Base-by-base conservation (phyloP, 2,888 invertebrate species). In the Nemoura dubitans region DNA sequence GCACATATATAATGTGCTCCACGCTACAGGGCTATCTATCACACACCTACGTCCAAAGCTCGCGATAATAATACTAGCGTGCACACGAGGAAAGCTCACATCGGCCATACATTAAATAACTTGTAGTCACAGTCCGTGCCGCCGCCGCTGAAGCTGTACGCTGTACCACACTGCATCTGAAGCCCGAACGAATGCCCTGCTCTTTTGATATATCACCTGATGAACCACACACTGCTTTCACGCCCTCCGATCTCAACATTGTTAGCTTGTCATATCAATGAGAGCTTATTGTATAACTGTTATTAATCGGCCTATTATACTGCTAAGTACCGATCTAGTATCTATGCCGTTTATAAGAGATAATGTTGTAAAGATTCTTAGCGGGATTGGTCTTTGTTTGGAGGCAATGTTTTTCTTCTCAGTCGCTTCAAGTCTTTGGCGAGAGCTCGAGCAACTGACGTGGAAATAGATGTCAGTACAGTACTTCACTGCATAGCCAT, bases 251-350 rank as follows among this genome's bases (percentile, higher is more conserved):
- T 59, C 59, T 59, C 59, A 59, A 59, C 59, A 59, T 59, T 59
- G 59, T 59, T 59, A 59, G 59, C 59, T 59, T 59, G 59, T 59
- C 59, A 59, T 59, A 59, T 59, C 59, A 59, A 59, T 59, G 59
- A 59, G 59, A 59, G 59, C 59, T 59, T 59, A 59, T 59, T 59
- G 59, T 59, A 59, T 59, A 59, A 59, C 59, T 59, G 59, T 59
- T 59, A 59, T 59, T 59, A 59, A 59, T 59, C 59, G 59, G 59
- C 59, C 59, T 59, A 59, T 59, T 59, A 59, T 59, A 59, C 59
- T 59, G 59, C 59, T 59, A 59, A 59, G 59, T 59, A 59, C 59
- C 59, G 59, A 59, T 59, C 21, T 59, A 21, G 16, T 59, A 59
- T 59, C 59, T 59, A 21, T 3, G 6, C 59, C 21, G 2, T 59